These are phyloP conservation scores for Holocentrus rufus DNA, from an alignment of 2,797 vertebrate genomes.

Conservation along the genomic window DNA sequence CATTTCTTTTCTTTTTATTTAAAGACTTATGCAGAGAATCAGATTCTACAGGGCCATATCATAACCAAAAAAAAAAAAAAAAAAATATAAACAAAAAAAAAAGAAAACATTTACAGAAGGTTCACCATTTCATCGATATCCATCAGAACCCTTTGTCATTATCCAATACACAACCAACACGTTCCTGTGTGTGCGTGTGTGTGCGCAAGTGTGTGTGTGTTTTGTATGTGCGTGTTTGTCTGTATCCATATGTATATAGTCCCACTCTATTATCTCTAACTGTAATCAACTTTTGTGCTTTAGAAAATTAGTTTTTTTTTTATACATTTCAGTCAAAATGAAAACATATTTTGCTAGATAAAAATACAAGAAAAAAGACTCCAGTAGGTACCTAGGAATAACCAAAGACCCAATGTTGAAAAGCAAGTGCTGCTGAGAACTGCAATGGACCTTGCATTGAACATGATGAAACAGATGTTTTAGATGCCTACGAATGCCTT, in stretches of 20 bases:
- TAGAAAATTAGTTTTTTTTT: conserved; percentile 76
- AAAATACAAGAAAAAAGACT: conserved; percentile 76
- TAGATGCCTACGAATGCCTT: conserved; percentile 58
- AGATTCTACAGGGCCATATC: conserved; percentile 85
- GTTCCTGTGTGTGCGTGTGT: conserved; percentile 62
- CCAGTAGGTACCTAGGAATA: conserved; percentile 15
- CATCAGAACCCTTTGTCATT: conserved; percentile 67
- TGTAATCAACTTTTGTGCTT: conserved; percentile 78
- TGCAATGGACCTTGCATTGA: conserved; percentile 64
- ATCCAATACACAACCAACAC: conserved; percentile 59
- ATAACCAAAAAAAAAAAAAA: conserved; percentile 76
- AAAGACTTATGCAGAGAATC: conserved; percentile 85
- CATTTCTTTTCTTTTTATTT: conserved; percentile 84
- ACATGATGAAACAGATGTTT: conserved; percentile 56
- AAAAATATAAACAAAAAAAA: conserved; percentile 30
- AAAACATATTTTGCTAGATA: conserved; percentile 76
- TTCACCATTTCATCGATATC: conserved; percentile 72
- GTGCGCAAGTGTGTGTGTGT: conserved; percentile 53
- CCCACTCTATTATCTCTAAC: conserved; percentile 48
- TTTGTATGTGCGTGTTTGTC: conserved; percentile 39
- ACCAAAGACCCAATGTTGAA: conserved; percentile 72
- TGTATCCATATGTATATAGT: conserved; percentile 51
- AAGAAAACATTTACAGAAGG: conserved; percentile 84
- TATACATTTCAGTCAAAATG: conserved; percentile 78
- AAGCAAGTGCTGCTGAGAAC: conserved; percentile 74